Percentiles rank a stretch among this genome's conserved stretches.
Evolutionary conservation across 2,113 vertebrate species (phyloP).

Genomic region (Eidolon helvum): DNA sequence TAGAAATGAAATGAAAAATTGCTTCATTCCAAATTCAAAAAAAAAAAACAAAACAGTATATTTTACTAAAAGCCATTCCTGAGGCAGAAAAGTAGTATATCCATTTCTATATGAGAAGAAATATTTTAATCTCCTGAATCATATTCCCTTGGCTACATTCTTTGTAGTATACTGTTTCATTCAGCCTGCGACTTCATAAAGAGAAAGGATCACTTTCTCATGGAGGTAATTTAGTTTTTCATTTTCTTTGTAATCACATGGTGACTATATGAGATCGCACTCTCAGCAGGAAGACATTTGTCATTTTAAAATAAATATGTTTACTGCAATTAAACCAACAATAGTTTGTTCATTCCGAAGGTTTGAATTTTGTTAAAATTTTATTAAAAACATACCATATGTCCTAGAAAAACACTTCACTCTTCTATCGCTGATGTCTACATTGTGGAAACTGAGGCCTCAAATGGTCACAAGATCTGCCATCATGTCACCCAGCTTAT

Average conservation of each 20-base stretch:
- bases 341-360: not conserved
- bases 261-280: not conserved
- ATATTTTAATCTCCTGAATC: not conserved
- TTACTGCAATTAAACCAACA: not conserved
- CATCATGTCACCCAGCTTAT: not conserved
- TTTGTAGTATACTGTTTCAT: not conserved
- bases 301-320: constrained; percentile 45
- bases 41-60: not conserved
- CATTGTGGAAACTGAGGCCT: not conserved
- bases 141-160: not conserved
- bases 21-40: not conserved
- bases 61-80: constrained; percentile 24
- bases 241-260: constrained; percentile 50
- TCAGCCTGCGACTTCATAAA: not conserved
- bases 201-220: constrained; percentile 32
- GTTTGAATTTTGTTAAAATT: not conserved
- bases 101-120: not conserved
- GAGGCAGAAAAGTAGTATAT: not conserved
- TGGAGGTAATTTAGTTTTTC: constrained; percentile 39
- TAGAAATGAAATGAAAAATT: constrained; percentile 45
- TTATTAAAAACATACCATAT: not conserved
- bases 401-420: not conserved
- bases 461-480: not conserved
- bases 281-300: constrained; percentile 45
- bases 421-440: not conserved